Evolutionary conservation across 2,797 vertebrate genomes (phyloP).

Genomic region (Agapornis canus): DNA sequence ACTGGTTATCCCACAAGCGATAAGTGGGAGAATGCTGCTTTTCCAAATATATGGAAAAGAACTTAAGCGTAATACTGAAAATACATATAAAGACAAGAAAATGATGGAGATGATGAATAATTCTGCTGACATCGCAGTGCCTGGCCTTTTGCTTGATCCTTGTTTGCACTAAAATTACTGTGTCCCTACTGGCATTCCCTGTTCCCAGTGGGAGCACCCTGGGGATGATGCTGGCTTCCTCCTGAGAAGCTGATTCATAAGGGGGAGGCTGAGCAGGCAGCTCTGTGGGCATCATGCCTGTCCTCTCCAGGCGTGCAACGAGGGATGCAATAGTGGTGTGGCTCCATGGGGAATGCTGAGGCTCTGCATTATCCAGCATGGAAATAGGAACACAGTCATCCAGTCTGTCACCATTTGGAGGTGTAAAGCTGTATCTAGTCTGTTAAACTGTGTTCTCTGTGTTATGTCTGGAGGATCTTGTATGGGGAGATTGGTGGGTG

Average conservation of each 20-base stretch:
- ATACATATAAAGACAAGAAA: background rate
- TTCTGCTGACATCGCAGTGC: accelerated
- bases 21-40: background rate
- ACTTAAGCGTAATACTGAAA: background rate
- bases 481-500: too few species aligned
- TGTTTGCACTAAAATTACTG: background rate
- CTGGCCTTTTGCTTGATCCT: background rate
- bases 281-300: background rate
- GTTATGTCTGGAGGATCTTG: background rate
- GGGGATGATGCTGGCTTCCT: background rate
- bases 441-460: background rate
- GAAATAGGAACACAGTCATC: background rate
- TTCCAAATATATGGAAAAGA: background rate
- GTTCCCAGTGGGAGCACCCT: background rate
- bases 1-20: background rate
- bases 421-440: background rate
- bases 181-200: background rate
- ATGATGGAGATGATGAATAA: background rate
- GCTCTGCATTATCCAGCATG: background rate
- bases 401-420: background rate
- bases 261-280: accelerated
- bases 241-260: background rate
- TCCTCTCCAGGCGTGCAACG: background rate
- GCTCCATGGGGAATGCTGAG: background rate
- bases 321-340: background rate